Evolutionary conservation across 2,113 vertebrate genomes (phyloP), one percentile per base, ranked within the genome.

Genomic region (Plotosus lineatus): DNA sequence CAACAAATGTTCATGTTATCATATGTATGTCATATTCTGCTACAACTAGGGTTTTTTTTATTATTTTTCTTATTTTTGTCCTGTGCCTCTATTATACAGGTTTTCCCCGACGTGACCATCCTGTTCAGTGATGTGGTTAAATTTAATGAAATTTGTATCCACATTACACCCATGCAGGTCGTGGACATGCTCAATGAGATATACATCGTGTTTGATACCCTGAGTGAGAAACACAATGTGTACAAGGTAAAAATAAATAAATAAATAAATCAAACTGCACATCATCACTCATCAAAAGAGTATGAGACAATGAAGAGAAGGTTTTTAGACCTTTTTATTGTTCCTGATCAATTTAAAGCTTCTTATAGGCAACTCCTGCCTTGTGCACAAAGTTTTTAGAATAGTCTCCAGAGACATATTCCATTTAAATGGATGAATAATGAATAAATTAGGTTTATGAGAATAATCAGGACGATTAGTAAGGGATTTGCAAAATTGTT

Each of bases 131-230:
- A 92, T n/a, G 89, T 92, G 87, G 93, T 94, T 44, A 93, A 88
- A 79, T 94, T 94, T 40, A 94, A 93, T 11, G 89, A 93, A 87
- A 93, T 94, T 88, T 94, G 93, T 87, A 94, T 93, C 86, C 92
- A 93, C 90, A 93, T 92, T 84, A 93, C 90, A 2, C 92, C 90
- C 44, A 92, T 93, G 92, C 93, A 94, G 88, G 93, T 93, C 88
- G 91, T 93, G 86, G 92, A 93, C 89, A 94, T 94, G 93, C 88
- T 94, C 53, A 94, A 93, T 6, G 91, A 93, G 84, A 94, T 94
- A 86, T 92, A 93, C 86, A 94, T 93, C 0, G 90, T 92, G 74
- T 94, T 93, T 26, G 90, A 94, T 84, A 94, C 92, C 0, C 91
- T 94, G 69, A 93, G 92, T 44, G 91, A 94, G 86, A 93, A 94